Percentiles rank a stretch among this genome's conserved stretches.
These are phyloP conservation scores for Poecile montanus DNA, from an alignment of 2,797 vertebrate genomes.

Conservation along the genomic window DNA sequence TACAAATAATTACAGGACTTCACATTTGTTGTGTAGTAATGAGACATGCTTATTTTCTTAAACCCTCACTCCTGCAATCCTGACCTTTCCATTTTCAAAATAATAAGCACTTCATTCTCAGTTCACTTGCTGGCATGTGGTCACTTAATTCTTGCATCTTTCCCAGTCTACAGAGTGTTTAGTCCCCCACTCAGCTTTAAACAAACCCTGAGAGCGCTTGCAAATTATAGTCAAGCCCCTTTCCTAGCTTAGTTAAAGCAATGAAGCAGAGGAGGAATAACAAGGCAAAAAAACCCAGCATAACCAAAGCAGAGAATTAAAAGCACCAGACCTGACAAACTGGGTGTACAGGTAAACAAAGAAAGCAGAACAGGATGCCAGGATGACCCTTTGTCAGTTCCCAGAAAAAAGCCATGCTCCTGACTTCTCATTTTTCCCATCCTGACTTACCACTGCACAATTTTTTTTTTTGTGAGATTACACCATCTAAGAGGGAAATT, in stretches of 20 bases:
- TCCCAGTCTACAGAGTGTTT: neutral
- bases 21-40: conserved; percentile 33
- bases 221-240: neutral
- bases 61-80: neutral
- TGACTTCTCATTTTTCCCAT: neutral
- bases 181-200: neutral
- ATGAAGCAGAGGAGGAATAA: neutral
- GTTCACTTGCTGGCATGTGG: conserved; percentile 24
- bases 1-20: conserved; percentile 48
- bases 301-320: neutral
- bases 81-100: conserved; percentile 46
- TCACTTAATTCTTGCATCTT: conserved; percentile 13
- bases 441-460: neutral
- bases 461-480: neutral
- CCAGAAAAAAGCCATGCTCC: neutral
- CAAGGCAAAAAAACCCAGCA: neutral
- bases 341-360: neutral
- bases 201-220: neutral
- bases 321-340: neutral
- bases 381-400: neutral
- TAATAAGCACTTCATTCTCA: conserved; percentile 43
- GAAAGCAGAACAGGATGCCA: neutral
- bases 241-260: neutral
- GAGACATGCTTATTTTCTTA: conserved; percentile 38
- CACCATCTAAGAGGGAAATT: neutral